Percentiles rank a stretch among this genome's conserved stretches.
phyloP scores from a whole-genome alignment of 2,113 vertebrate genomes.

The Zosterops hypoxanthus region DNA sequence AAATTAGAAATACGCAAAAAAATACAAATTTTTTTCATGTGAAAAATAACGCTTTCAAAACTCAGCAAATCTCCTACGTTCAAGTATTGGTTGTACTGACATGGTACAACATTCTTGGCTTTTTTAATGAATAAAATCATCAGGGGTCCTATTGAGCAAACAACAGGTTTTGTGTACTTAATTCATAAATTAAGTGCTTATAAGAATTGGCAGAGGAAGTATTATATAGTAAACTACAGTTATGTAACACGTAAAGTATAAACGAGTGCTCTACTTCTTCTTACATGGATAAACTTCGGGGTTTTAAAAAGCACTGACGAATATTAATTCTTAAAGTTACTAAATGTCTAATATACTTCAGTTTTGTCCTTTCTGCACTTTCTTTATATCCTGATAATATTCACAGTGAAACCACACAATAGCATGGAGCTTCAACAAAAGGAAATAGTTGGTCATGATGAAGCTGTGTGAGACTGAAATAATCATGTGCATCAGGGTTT shows the following conservation, averaged over 20 bases:
- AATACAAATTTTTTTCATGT: fast-evolving
- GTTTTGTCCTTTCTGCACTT: background rate
- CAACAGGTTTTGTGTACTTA: background rate
- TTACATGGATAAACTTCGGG: background rate
- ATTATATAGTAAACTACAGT: background rate
- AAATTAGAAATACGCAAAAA: background rate
- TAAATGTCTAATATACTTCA: background rate
- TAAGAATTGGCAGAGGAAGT: background rate
- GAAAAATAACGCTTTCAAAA: background rate
- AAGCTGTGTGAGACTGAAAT: background rate
- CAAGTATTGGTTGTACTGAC: background rate
- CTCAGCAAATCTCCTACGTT: background rate
- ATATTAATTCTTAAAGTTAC: background rate
- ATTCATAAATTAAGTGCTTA: background rate
- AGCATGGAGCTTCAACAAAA: background rate
- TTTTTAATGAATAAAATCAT: background rate
- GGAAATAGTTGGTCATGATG: background rate
- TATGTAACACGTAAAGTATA: background rate
- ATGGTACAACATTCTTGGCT: background rate
- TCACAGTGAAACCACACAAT: background rate
- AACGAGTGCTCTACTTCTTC: background rate
- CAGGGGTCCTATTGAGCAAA: background rate
- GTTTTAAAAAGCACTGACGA: background rate
- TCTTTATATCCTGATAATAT: background rate
- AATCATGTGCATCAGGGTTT: background rate